A percentile compares a stretch with the other conserved stretches of the same genome.
Evolutionary conservation across 1,140 invertebrate genomes (phyloP).

Genomic region (Brachionus sp.): DNA sequence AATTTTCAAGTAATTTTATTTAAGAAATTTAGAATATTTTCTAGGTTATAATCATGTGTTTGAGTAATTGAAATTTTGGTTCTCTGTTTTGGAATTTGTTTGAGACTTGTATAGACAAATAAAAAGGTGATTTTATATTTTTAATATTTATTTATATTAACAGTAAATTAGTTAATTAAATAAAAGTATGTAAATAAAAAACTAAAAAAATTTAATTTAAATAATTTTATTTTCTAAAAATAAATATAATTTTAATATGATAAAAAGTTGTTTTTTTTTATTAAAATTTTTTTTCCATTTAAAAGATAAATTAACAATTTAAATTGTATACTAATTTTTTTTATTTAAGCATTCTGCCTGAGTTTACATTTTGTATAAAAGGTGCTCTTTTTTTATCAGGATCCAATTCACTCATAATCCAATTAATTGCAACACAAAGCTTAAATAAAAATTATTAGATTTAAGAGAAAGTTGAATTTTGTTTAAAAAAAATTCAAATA

Average conservation of each 20-base stretch:
- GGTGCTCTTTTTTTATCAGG: constrained; percentile 8
- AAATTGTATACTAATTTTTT: neutral
- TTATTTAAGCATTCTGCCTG: constrained; percentile 25
- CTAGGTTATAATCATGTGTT: neutral
- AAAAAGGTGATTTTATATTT: neutral
- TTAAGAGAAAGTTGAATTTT: too few species aligned
- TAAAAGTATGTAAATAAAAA: neutral
- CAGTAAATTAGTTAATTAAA: neutral
- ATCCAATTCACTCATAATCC: constrained; percentile 28
- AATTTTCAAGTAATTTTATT: neutral
- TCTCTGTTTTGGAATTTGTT: neutral
- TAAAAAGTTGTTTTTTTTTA: neutral
- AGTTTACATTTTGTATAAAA: constrained; percentile 21
- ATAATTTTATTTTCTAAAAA: neutral
- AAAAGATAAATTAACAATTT: neutral
- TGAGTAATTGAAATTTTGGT: neutral
- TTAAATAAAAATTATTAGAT: too few species aligned
- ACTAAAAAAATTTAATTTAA: neutral
- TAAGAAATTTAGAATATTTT: neutral
- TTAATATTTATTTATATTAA: too few species aligned
- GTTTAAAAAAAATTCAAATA: too few species aligned
- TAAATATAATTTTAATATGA: neutral
- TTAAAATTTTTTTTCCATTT: neutral
- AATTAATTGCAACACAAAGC: constrained; percentile 22
- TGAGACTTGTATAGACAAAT: neutral